A percentile compares a stretch with the other conserved stretches of the same genome.
Conservation (phyloP, 1,140 invertebrate species). For the Ctenoplectra terminalis region DNA sequence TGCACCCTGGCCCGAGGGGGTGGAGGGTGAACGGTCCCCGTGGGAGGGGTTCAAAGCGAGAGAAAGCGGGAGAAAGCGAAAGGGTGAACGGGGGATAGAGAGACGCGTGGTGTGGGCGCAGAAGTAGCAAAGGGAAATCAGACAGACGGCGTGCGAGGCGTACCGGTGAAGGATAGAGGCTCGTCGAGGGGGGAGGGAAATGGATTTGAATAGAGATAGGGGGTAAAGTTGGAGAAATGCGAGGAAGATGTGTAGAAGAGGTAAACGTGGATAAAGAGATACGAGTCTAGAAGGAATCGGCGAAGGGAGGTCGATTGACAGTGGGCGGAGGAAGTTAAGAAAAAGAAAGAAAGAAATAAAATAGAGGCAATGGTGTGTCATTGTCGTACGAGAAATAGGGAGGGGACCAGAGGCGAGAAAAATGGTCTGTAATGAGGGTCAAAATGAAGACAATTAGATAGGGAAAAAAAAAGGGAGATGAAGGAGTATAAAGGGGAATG, state of each 20-base stretch:
- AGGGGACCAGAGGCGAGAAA: conserved; percentile 2
- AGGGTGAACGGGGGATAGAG: not conserved
- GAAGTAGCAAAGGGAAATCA: not conserved
- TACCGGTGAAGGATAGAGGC: not conserved
- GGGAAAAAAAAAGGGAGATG: not conserved
- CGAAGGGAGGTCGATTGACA: not conserved
- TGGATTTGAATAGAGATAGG: conserved; percentile 2
- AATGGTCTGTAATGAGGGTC: conserved; percentile 15
- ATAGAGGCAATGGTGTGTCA: conserved; percentile 1
- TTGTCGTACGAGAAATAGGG: not conserved
- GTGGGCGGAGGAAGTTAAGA: no score
- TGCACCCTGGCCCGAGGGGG: conserved; percentile 10
- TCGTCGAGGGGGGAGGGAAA: no score
- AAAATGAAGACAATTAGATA: conserved; percentile 26
- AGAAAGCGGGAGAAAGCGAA: not conserved
- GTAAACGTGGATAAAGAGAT: not conserved
- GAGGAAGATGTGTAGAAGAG: not conserved
- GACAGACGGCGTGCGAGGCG: not conserved
- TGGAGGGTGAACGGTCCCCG: not conserved
- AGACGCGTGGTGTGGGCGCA: not conserved
- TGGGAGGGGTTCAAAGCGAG: not conserved
- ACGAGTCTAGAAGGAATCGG: not conserved
- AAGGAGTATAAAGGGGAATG: no score
- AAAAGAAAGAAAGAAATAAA: no score
- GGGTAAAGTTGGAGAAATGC: not conserved